Evolutionary conservation across 1,140 invertebrate genomes (phyloP), one percentile per base, ranked within the genome.

Genomic region (Anastrepha ludens): DNA sequence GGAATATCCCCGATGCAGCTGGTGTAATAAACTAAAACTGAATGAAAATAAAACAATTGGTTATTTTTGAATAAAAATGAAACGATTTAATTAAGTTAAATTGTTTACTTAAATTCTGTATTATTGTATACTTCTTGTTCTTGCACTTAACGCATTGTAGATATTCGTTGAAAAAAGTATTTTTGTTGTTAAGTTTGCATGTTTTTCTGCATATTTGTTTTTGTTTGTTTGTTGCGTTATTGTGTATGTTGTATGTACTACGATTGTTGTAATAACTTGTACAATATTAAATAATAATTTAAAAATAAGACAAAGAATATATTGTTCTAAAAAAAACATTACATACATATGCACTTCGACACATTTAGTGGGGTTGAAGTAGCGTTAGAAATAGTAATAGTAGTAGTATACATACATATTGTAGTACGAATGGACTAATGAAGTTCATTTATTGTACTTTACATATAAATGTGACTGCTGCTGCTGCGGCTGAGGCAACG

Each of bases 21-120:
- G 29, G 29, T 29, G 29, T 29, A 29, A 29, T 29, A 29, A 47
- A 47, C 17, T n/a, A 74, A 74, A 74, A 17, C 41, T 55, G 3
- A 74, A n/a, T 17, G 11, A n/a, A 81, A 81, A 81, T 81, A 58
- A 81, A 81, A 81, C 74, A 81, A 81, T 50, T 78, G 4, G 9
- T 86, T 86, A 55, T 62, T 86, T 86, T 60, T 86, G 47, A 81
- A 81, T 86, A 60, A 86, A 86, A 86, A 86, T 86, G 20, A 86
- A 86, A 60, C 58, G 62, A 62, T 86, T 62, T 65, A 86, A 65
- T 62, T 62, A 62, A 86, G 62, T 86, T 86, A 86, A 60, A 86
- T 47, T 60, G 62, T 29, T 86, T 86, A 65, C 85, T 86, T 86
- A 62, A 86, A 62, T 86, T 60, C 58, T 81, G 74, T 81, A 81